phyloP scores from a whole-genome alignment of 2,113 vertebrate genomes.

The Pyxicephalus adspersus region DNA sequence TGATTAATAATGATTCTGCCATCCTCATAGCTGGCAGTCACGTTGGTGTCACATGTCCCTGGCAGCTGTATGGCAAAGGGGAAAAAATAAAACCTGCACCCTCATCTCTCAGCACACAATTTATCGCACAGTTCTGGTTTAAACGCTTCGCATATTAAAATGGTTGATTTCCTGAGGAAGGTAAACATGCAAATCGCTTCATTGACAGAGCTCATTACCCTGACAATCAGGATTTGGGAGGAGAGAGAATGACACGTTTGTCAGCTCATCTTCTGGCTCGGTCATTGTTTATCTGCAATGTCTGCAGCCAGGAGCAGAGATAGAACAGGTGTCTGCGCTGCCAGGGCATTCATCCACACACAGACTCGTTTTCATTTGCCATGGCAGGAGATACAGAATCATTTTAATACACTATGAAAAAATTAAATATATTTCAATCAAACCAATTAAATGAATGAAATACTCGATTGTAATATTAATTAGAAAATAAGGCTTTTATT shows the following conservation, averaged over 20 bases:
- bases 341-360: too few species aligned
- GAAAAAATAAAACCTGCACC: background rate
- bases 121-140: conserved; percentile 5
- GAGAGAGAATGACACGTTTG: conserved; percentile 38
- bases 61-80: background rate
- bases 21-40: background rate
- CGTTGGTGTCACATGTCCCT: background rate
- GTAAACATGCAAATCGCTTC: conserved; percentile 52
- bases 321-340: too few species aligned
- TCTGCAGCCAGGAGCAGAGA: too few species aligned
- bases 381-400: too few species aligned
- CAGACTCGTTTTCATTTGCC: too few species aligned
- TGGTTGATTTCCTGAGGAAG: conserved; percentile 34
- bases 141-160: conserved; percentile 19
- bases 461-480: too few species aligned
- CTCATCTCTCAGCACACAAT: background rate
- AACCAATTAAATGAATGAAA: too few species aligned
- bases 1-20: too few species aligned
- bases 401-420: too few species aligned
- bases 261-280: conserved; percentile 27
- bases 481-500: too few species aligned
- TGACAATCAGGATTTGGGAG: conserved; percentile 13
- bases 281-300: conserved; percentile 22
- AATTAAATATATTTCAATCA: too few species aligned
- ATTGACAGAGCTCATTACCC: conserved; percentile 44